A percentile compares a stretch with the other conserved stretches of the same genome.
phyloP scores from a whole-genome alignment of 2,888 invertebrate species.

The Adineta ricciae region DNA sequence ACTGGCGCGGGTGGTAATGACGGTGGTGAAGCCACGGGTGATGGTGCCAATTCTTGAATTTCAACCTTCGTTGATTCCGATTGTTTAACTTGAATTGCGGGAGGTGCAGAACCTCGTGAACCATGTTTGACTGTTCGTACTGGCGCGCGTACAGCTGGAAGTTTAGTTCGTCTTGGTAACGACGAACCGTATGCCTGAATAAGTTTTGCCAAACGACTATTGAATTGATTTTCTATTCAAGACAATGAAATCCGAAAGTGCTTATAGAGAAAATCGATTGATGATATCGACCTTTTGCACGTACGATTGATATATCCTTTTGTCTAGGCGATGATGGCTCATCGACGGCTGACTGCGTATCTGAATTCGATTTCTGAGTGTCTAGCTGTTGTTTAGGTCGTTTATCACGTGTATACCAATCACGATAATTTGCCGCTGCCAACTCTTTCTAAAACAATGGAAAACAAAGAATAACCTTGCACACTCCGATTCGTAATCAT shows the following conservation, averaged over 20 bases:
- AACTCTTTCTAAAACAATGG: neutral
- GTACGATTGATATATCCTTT: neutral
- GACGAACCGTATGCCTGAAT: neutral
- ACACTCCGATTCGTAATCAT: too few species aligned
- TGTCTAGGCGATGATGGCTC: neutral
- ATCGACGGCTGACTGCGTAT: neutral
- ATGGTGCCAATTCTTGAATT: too few species aligned
- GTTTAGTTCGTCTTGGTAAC: neutral
- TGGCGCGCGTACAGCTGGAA: neutral
- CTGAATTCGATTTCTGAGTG: neutral
- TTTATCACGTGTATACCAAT: neutral
- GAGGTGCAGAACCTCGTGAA: neutral
- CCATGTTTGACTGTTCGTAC: neutral
- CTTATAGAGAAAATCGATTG: neutral
- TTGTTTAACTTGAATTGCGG: too few species aligned
- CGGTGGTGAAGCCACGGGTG: neutral
- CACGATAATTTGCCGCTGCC: neutral
- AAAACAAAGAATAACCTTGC: neutral
- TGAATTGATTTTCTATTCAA: neutral
- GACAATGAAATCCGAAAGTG: neutral
- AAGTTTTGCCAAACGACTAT: neutral
- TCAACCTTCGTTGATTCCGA: too few species aligned
- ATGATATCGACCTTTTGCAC: neutral
- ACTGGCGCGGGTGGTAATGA: neutral
- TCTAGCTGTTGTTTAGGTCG: neutral